Base-by-base conservation (phyloP, 2,888 invertebrate genomes). In the Macaria liturata region DNA sequence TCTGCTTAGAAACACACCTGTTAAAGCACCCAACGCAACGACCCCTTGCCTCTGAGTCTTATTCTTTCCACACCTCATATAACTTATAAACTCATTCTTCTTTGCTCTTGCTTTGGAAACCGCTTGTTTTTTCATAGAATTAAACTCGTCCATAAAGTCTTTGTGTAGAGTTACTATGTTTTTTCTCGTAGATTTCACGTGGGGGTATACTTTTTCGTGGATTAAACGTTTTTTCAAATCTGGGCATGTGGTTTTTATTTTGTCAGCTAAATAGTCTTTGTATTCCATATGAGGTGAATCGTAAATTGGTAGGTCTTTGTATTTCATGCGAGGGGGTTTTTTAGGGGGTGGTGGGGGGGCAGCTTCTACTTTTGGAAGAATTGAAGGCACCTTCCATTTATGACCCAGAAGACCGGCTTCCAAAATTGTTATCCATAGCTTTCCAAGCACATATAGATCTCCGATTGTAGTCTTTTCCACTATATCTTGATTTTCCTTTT, bases 321-420 rank as follows among this genome's bases (percentile, higher is more conserved):
- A 85, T 57, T 74, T 85, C 86, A 87, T 87, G 3, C 72, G 71
- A 0, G 86, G 82, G 0, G 88, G 88, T 52, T 62, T 80, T 40
- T 70, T 54, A 3, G 67, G 42, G 3, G 71, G 72, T 0, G 67
- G 53, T 0, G 56, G 59, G 0, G 60, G 44, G 0, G 67, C 68
- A 1, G 84, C 83, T 7, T 77, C n/a, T 0, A 86, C 80, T 0
- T 66, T 59, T 1, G 87, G 87, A 1, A 87, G 58, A 0, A 85
- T 3, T 4, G 54, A 32, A 9, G 54, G 57, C 1, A 49, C 0
- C 2, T 67, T 61, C 3, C 82, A 49, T n/a, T 75, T 75, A 0
- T 68, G 54, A 82, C 84, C 83, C 4, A 80, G 62, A 3, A 87
- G 49, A 3, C 69, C 75, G 0, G 59, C 61, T 53, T 74, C 74